phyloP scores from a whole-genome alignment of 2,797 vertebrate species.

The Danio kyathit region DNA sequence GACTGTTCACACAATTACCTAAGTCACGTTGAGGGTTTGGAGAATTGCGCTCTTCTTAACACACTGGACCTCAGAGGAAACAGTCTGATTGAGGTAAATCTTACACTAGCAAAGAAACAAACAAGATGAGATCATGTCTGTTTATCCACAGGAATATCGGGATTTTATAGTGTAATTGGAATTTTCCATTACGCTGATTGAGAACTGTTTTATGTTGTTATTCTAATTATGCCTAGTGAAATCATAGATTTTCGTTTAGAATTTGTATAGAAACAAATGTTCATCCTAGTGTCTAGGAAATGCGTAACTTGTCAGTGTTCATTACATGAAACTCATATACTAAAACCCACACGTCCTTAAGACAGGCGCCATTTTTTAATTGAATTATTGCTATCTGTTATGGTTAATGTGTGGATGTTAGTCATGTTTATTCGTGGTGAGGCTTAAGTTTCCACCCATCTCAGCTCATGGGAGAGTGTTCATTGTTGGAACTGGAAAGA shows the following conservation, averaged over 20 bases:
- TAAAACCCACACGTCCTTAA: conserved; percentile 20
- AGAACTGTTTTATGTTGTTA: conserved; percentile 18
- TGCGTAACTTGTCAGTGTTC: conserved; percentile 5
- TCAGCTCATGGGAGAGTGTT: conserved; percentile 46
- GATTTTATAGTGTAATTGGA: background rate
- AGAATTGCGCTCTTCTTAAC: conserved; percentile 87
- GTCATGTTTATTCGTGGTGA: conserved; percentile 48
- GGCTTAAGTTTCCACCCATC: conserved; percentile 41
- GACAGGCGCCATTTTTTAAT: conserved; percentile 50
- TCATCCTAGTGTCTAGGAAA: conserved; percentile 19
- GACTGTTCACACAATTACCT: conserved; percentile 94
- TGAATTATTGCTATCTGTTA: conserved; percentile 49
- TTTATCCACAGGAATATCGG: background rate
- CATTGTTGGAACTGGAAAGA: conserved; percentile 35
- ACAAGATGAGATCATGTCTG: conserved; percentile 3
- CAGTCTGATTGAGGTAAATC: conserved; percentile 87
- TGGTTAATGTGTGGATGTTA: conserved; percentile 36
- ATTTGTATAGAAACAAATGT: conserved; percentile 21
- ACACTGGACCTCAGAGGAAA: conserved; percentile 90
- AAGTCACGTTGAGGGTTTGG: conserved; percentile 83
- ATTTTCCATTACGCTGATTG: conserved; percentile 27
- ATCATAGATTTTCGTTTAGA: background rate
- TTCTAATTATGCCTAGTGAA: conserved; percentile 3
- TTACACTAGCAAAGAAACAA: conserved; percentile 18
- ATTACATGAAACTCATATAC: conserved; percentile 15